Evolutionary conservation across 2,888 invertebrate genomes (phyloP), one percentile per base, ranked within the genome.

Genomic region (Loripinus fragilis): DNA sequence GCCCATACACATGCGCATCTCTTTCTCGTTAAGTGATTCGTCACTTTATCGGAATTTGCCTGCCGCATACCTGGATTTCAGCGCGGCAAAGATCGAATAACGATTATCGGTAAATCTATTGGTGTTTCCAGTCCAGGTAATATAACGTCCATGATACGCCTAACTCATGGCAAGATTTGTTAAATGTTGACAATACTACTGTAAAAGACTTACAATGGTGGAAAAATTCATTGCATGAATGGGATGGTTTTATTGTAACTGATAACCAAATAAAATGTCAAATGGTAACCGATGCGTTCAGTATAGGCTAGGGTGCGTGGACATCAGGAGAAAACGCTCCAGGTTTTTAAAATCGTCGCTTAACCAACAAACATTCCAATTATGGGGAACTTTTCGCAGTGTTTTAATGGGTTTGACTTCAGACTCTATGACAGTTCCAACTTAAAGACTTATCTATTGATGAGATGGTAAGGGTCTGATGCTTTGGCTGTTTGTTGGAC

Each of bases 371-470:
- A 30, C 42, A 48, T 28, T 71, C 70, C 50, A 75, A 75, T 38
- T 68, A 45, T 60, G 60, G 74, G 25, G 75, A 75, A 42, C 15
- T 68, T 68, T 68, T 68, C n/a, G 74, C 69, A 12, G 45, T n/a
- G n/a, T 74, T 12, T 55, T 52, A 5, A 55, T 74, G 68, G 74
- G 55, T n/a, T n/a, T n/a, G n/a, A 45, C 2, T 45, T 20, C 15
- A 20, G 45, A 15, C 45, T n/a, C n/a, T n/a, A n/a, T n/a, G n/a
- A n/a, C n/a, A n/a, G n/a, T n/a, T n/a, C n/a, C n/a, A n/a, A 45
- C 20, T 45, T 20, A 45, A 20, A 45, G n/a, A 45, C 17, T 20
- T 45, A 15, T 45, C 20, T 15, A 45, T 3, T 15, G n/a, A 17
- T 3, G 2, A 45, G 45, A 12, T 15, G 3, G 45, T 45, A n/a